Evolutionary conservation across 2,888 invertebrate genomes (phyloP).

Genomic region (Andrena bucephala): DNA sequence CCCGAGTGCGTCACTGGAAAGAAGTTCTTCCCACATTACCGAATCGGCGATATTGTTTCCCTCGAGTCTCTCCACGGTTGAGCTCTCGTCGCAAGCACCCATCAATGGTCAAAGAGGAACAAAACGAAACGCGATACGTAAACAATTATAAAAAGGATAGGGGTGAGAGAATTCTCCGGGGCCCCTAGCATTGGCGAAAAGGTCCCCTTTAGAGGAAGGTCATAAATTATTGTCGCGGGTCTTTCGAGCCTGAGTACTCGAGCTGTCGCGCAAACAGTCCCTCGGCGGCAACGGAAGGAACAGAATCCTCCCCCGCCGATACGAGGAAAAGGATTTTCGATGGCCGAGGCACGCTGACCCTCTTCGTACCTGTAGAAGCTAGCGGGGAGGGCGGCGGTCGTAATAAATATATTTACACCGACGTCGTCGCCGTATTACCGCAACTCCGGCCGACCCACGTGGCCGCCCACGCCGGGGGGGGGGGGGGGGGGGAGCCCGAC

Average conservation of each 20-base stretch:
- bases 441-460: conserved; percentile 61
- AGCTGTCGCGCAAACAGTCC: conserved; percentile 8
- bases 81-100: too few relatives aligned
- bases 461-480: conserved; percentile 43
- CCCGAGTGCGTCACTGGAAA: too few relatives aligned
- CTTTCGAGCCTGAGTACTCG: conserved; percentile 8
- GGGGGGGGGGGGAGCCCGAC: conserved; percentile 18
- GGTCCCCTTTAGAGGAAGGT: background rate
- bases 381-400: conserved; percentile 22
- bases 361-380: conserved; percentile 29
- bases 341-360: background rate
- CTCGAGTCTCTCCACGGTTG: too few relatives aligned
- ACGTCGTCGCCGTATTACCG: conserved; percentile 54
- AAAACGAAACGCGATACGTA: too few relatives aligned
- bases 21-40: too few relatives aligned
- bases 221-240: conserved; percentile 40
- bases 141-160: too few relatives aligned
- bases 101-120: too few relatives aligned
- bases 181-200: too few relatives aligned
- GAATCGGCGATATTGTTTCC: too few relatives aligned
- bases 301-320: background rate
- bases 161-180: too few relatives aligned
- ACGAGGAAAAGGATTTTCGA: conserved; percentile 3
- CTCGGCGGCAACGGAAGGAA: background rate
- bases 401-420: conserved; percentile 67